These are phyloP conservation scores for Orius insidiosus DNA, from an alignment of 1,140 invertebrate species.

Conservation along the genomic window DNA sequence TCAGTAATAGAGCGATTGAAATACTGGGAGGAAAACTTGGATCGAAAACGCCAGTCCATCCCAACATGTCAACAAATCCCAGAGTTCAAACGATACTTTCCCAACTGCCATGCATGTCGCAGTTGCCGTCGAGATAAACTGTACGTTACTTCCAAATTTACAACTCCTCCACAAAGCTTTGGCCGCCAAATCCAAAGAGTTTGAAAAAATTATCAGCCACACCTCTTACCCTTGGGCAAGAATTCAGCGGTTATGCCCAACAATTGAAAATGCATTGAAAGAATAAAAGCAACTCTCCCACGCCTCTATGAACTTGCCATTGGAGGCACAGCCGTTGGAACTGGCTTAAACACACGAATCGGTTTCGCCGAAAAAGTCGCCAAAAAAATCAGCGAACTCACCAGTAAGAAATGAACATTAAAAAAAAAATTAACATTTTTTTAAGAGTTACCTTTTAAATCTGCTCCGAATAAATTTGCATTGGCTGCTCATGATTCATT, in stretches of 20 bases:
- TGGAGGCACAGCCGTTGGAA: constrained; percentile 96
- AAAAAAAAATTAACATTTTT: constrained; percentile 14
- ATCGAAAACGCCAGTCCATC: constrained; percentile 87
- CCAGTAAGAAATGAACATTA: constrained; percentile 26
- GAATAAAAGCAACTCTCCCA: constrained; percentile 72
- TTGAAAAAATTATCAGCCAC: constrained; percentile 88
- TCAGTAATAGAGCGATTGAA: constrained; percentile 90
- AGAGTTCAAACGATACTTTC: constrained; percentile 98
- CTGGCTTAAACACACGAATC: constrained; percentile 62
- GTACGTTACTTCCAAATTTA: constrained; percentile 66
- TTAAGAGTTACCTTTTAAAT: constrained; percentile 62
- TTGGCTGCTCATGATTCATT: constrained; percentile 86
- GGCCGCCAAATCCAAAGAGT: constrained; percentile 62
- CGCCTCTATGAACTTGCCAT: constrained; percentile 74
- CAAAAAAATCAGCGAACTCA: constrained; percentile 57
- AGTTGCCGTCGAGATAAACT: constrained; percentile 77
- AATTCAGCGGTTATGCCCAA: constrained; percentile 86
- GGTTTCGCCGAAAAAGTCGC: constrained; percentile 84
- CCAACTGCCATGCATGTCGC: constrained; percentile 99
- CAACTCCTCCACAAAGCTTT: constrained; percentile 56
- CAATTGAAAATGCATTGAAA: constrained; percentile 76
- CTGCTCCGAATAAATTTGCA: constrained; percentile 95
- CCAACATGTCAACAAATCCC: constrained; percentile 98
- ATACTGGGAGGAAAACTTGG: constrained; percentile 83
- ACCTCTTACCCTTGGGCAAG: constrained; percentile 91